These are phyloP conservation scores for Aplysina aerophoba DNA, from an alignment of 37 sponge, comb jelly and placozoan genomes.

Conservation along the genomic window DNA sequence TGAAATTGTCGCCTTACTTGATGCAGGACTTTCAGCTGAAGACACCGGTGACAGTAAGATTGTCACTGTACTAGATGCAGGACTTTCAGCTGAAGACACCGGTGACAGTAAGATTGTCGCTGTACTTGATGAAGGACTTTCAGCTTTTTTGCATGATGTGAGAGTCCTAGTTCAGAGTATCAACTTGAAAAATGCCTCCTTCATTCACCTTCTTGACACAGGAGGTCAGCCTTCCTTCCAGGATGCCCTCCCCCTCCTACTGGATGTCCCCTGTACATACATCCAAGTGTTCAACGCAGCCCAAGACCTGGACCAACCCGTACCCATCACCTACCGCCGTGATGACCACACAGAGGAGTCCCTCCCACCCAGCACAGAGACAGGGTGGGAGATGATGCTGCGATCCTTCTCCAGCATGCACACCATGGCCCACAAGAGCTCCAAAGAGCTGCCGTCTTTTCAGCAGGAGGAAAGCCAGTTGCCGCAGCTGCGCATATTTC, in stretches of 20 bases:
- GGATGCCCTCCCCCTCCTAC: constrained; percentile 1
- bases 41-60: too few relatives aligned
- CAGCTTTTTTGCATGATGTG: too few relatives aligned
- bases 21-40: too few relatives aligned
- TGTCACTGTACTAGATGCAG: too few relatives aligned
- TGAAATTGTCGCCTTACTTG: too few relatives aligned
- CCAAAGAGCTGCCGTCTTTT: neutral
- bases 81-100: too few relatives aligned
- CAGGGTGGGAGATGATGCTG: neutral
- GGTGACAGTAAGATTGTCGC: too few relatives aligned
- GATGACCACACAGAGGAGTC: neutral
- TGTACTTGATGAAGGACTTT: too few relatives aligned
- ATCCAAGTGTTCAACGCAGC: constrained; percentile 2
- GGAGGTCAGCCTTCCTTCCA: constrained; percentile 11
- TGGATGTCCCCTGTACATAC: constrained; percentile 4
- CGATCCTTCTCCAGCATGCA: neutral
- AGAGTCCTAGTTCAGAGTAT: too few relatives aligned
- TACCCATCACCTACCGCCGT: neutral
- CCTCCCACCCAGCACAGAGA: neutral
- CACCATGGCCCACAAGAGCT: neutral
- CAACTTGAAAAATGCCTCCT: neutral
- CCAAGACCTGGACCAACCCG: constrained; percentile 20
- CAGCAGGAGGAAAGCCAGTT: neutral
- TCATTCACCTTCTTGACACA: constrained; percentile 10
- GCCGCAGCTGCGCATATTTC: neutral